phyloP scores from a whole-genome alignment of 2,888 invertebrate genomes.

The Drosophila emarginata region DNA sequence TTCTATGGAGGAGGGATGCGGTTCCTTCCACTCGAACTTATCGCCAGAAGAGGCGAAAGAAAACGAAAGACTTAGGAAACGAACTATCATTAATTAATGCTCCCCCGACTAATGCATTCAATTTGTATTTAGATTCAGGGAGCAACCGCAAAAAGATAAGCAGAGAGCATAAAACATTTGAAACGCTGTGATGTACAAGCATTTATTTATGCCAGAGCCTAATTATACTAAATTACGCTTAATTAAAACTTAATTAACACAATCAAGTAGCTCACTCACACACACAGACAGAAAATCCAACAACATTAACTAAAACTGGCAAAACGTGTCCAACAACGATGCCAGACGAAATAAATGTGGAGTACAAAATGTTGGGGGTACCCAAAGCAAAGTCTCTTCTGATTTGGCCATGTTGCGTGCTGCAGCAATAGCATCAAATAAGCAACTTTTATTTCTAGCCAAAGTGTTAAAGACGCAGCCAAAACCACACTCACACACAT shows the following conservation, averaged over 20 bases:
- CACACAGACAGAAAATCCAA: slow-evolving; percentile 17
- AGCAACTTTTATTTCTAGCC: slow-evolving; percentile 62
- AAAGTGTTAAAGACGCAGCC: slow-evolving; percentile 49
- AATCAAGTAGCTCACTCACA: slow-evolving; percentile 57
- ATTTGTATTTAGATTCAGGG: slow-evolving; percentile 44
- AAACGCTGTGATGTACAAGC: slow-evolving; percentile 34
- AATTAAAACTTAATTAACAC: slow-evolving; percentile 76
- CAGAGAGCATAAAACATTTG: slow-evolving; percentile 53
- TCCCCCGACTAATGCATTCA: slow-evolving; percentile 45
- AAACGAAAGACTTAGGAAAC: slow-evolving; percentile 68
- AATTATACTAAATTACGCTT: slow-evolving; percentile 70
- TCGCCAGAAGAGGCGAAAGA: neutral
- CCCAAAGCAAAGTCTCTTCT: slow-evolving; percentile 16
- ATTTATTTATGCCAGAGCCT: slow-evolving; percentile 52
- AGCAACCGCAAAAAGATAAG: slow-evolving; percentile 36
- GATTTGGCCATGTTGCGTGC: slow-evolving; percentile 32
- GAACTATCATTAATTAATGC: slow-evolving; percentile 48
- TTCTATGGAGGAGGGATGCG: neutral
- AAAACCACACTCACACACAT: slow-evolving; percentile 32
- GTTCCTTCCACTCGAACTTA: neutral
- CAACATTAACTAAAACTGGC: slow-evolving; percentile 57
- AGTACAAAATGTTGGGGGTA: slow-evolving; percentile 56
- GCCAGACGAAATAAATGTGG: slow-evolving; percentile 42
- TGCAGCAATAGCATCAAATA: slow-evolving; percentile 33
- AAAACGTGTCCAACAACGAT: slow-evolving; percentile 64